These are phyloP conservation scores for Lepisosteus oculatus DNA, from an alignment of 2,113 vertebrate species.

Conservation along the genomic window DNA sequence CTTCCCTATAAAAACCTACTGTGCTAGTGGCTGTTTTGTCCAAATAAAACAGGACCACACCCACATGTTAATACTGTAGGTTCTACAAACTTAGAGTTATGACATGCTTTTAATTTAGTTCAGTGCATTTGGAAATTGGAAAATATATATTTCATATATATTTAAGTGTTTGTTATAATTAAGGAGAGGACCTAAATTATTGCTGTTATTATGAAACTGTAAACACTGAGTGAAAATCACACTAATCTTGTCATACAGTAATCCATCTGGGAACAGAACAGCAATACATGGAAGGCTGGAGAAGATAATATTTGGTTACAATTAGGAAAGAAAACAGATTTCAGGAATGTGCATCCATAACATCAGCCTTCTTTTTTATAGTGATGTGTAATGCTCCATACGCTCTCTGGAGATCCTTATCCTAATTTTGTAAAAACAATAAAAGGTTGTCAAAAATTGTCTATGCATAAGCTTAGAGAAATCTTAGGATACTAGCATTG, in stretches of 20 bases:
- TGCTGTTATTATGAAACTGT: too few relatives aligned
- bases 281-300: not conserved
- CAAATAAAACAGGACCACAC: conserved; percentile 9
- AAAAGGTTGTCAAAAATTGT: not conserved
- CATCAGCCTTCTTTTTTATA: too few relatives aligned
- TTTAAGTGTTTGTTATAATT: not conserved
- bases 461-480: too few relatives aligned
- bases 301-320: too few relatives aligned
- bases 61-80: not conserved
- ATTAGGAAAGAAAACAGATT: too few relatives aligned
- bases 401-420: not conserved
- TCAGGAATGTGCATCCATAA: too few relatives aligned
- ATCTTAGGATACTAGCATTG: too few relatives aligned
- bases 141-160: too few relatives aligned
- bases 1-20: not conserved
- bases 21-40: not conserved
- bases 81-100: not conserved
- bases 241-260: not conserved
- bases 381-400: not conserved
- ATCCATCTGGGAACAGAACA: not conserved
- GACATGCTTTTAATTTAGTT: not conserved
- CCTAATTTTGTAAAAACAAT: not conserved
- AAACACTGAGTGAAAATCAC: not conserved
- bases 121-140: not conserved
- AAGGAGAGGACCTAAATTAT: too few relatives aligned